Conservation (phyloP, 2,888 invertebrate species). For the Idaea straminata region DNA sequence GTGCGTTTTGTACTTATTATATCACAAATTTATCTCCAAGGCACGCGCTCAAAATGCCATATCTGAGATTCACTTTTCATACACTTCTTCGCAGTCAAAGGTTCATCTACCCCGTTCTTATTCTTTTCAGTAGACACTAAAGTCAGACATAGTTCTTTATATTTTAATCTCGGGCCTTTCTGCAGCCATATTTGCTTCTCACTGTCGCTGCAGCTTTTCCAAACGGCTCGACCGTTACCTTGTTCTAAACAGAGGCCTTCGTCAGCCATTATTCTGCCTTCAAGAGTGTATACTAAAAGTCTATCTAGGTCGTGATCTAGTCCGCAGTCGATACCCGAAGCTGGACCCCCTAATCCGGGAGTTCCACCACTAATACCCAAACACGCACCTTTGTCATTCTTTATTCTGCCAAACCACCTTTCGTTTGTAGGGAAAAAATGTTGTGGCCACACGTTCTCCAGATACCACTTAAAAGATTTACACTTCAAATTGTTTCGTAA, state of each 20-base stretch:
- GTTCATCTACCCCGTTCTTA: slow-evolving; percentile 48
- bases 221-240: slow-evolving; percentile 82
- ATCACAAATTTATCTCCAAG: slow-evolving; percentile 78
- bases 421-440: slow-evolving; percentile 95
- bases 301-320: slow-evolving; percentile 81
- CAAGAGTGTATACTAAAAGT: slow-evolving; percentile 85
- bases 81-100: slow-evolving; percentile 82
- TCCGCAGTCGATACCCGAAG: slow-evolving; percentile 84
- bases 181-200: slow-evolving; percentile 86
- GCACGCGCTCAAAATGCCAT: slow-evolving; percentile 84
- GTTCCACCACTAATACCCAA: slow-evolving; percentile 69
- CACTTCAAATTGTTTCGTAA: slow-evolving; percentile 87
- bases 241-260: slow-evolving; percentile 92
- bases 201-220: slow-evolving; percentile 85
- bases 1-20: slow-evolving; percentile 31
- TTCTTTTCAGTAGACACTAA: slow-evolving; percentile 43
- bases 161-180: slow-evolving; percentile 62
- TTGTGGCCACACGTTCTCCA: slow-evolving; percentile 97
- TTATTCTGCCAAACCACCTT: slow-evolving; percentile 93
- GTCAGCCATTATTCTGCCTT: slow-evolving; percentile 90
- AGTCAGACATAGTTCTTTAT: slow-evolving; percentile 58
- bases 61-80: slow-evolving; percentile 80
- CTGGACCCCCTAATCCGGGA: slow-evolving; percentile 86
- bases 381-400: slow-evolving; percentile 68
- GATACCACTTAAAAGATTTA: slow-evolving; percentile 95